Evolutionary conservation across 2,797 vertebrate genomes (phyloP).

Genomic region (Cichlasoma orientale): DNA sequence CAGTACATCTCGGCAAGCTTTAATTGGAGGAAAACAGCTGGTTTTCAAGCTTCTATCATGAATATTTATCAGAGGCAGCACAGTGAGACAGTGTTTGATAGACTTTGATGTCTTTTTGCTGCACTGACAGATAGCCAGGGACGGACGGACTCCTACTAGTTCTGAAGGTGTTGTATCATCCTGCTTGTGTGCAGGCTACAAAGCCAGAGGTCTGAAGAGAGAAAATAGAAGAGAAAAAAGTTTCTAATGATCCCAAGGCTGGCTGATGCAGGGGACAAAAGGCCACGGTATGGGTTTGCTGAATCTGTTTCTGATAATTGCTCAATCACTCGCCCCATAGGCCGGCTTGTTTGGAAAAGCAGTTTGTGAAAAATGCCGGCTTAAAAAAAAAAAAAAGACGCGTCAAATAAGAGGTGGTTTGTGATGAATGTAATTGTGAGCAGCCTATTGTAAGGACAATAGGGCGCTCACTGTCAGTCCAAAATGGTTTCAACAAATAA

Average conservation of each 20-base stretch:
- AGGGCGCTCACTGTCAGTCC: slow-evolving; percentile 43
- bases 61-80: slow-evolving; percentile 79
- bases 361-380: slow-evolving; percentile 35
- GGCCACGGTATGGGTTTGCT: slow-evolving; percentile 43
- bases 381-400: slow-evolving; percentile 43
- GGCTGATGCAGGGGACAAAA: slow-evolving; percentile 57
- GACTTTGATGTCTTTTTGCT: slow-evolving; percentile 46
- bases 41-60: slow-evolving; percentile 77
- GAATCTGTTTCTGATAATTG: slow-evolving; percentile 74
- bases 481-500: slow-evolving; percentile 54
- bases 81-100: slow-evolving; percentile 67
- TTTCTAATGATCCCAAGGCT: slow-evolving; percentile 62
- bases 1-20: slow-evolving; percentile 61
- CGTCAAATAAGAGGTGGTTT: slow-evolving; percentile 52
- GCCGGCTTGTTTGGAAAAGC: slow-evolving; percentile 43
- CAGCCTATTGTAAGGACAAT: slow-evolving; percentile 48
- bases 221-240: slow-evolving; percentile 47
- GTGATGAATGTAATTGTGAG: slow-evolving; percentile 52
- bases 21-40: slow-evolving; percentile 82
- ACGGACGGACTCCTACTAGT: slow-evolving; percentile 52
- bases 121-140: slow-evolving; percentile 41
- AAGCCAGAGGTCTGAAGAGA: slow-evolving; percentile 45
- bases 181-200: slow-evolving; percentile 40
- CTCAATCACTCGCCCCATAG: slow-evolving; percentile 61
- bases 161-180: slow-evolving; percentile 58